Base-by-base conservation (phyloP, 2,888 invertebrate species). In the Marronus borbonicus region DNA sequence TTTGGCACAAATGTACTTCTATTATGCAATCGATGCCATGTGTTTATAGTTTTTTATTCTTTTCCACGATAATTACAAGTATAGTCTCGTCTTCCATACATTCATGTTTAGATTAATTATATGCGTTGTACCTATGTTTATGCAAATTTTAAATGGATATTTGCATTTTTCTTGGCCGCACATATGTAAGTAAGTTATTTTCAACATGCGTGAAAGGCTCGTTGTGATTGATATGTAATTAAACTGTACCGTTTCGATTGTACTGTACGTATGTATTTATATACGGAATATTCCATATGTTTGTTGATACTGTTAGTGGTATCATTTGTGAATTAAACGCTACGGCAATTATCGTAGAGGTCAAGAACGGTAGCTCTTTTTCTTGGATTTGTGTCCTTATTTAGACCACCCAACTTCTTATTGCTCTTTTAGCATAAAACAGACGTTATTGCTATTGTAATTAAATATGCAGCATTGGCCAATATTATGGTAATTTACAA, bases 81-180 rank as follows among this genome's bases (percentile, higher is more conserved):
- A 55, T 10, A 20, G 8, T 20, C 20, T 5, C 55, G 20, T 20
- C 20, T 55, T 55, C 20, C 0, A 3, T 24, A 20, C 17, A 55
- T 17, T 20, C 5, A 55, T 17, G 20, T 20, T 17, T n/a, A 17
- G 17, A 55, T 55, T 20, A 55, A 55, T 17, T 55, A 24, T 20
- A 55, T n/a, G 3, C 52, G n/a, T 55, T 8, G 55, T 55, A 55
- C 24, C 55, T 55, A 8, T 55, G 17, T 55, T 55, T 4, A 55
- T 55, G 55, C 55, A 55, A 55, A 55, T 55, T 55, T 55, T 20
- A 55, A 44, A 20, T 55, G 55, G 3, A 55, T 55, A 55, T 55
- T n/a, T 55, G 17, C 55, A 55, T 55, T 55, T 55, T 55, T 55
- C 17, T 55, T 20, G 17, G 20, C 17, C 20, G 20, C 20, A 20